Evolutionary conservation across 1,140 invertebrate genomes (phyloP).

Genomic region (Eupristina koningsbergeri): DNA sequence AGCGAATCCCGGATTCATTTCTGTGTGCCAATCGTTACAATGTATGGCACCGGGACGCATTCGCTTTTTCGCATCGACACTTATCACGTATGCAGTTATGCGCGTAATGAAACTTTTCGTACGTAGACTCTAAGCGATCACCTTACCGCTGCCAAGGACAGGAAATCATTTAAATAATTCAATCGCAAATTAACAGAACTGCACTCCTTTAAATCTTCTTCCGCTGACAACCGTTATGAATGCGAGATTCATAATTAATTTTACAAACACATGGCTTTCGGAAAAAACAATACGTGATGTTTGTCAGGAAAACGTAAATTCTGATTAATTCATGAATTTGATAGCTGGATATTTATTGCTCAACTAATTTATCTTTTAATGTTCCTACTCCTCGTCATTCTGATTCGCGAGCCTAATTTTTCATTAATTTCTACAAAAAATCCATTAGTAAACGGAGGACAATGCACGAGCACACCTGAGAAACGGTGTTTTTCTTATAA

Average conservation of each 20-base stretch:
- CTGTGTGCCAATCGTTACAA: background rate
- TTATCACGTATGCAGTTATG: constrained; percentile 6
- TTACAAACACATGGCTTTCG: background rate
- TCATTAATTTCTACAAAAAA: too few relatives aligned
- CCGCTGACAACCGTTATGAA: background rate
- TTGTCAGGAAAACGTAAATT: background rate
- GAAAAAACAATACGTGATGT: constrained; percentile 2
- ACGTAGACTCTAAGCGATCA: background rate
- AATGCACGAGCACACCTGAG: too few relatives aligned
- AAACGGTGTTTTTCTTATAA: too few relatives aligned
- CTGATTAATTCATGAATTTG: background rate
- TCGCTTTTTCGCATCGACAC: background rate
- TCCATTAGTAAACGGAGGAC: too few relatives aligned
- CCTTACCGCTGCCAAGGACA: background rate
- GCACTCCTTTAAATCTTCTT: constrained; percentile 29
- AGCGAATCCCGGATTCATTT: background rate
- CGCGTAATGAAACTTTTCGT: background rate
- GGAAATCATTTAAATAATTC: constrained; percentile 30
- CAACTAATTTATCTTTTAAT: too few relatives aligned
- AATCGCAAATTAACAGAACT: constrained; percentile 33
- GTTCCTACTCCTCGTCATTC: too few relatives aligned
- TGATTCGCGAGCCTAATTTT: too few relatives aligned
- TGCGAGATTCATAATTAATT: background rate
- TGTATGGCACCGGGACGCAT: background rate
- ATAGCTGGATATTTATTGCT: background rate